Conservation (phyloP, 2,888 invertebrate genomes). For the Parelbella ahira region DNA sequence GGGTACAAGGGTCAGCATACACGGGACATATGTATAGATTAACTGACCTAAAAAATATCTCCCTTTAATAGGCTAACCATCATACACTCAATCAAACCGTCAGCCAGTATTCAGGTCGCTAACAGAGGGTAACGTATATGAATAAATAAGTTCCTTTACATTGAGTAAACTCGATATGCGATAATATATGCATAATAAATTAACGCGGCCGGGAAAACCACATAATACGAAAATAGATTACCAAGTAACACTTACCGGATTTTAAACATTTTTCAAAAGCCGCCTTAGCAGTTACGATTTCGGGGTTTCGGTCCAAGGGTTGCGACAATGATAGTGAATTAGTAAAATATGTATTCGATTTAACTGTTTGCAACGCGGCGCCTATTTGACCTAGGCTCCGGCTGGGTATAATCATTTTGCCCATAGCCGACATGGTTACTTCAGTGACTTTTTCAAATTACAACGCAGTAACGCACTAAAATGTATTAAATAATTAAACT, state of each 20-base stretch:
- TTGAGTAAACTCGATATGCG: too few species aligned
- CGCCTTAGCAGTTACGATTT: slow-evolving; percentile 86
- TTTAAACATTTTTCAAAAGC: slow-evolving; percentile 87
- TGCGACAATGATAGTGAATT: slow-evolving; percentile 91
- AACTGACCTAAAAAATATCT: slow-evolving; percentile 9
- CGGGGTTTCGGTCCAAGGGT: slow-evolving; percentile 87
- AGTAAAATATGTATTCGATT: slow-evolving; percentile 83
- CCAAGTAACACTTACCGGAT: slow-evolving; percentile 92
- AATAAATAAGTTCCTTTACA: too few species aligned
- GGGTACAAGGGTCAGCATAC: slow-evolving; percentile 5
- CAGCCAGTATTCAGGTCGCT: neutral
- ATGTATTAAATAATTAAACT: too few species aligned
- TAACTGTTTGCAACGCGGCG: slow-evolving; percentile 50
- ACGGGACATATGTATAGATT: neutral
- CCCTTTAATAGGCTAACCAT: slow-evolving; percentile 10
- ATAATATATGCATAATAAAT: slow-evolving; percentile 5
- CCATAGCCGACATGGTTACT: slow-evolving; percentile 56
- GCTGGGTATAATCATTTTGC: slow-evolving; percentile 55
- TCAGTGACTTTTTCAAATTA: neutral
- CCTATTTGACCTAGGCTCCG: slow-evolving; percentile 56
- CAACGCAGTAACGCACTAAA: too few species aligned
- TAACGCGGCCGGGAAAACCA: neutral
- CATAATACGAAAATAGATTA: too few species aligned
- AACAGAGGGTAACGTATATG: too few species aligned
- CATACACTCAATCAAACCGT: neutral